Evolutionary conservation across 2,113 vertebrate species (phyloP).

Genomic region (Cavia porcellus): DNA sequence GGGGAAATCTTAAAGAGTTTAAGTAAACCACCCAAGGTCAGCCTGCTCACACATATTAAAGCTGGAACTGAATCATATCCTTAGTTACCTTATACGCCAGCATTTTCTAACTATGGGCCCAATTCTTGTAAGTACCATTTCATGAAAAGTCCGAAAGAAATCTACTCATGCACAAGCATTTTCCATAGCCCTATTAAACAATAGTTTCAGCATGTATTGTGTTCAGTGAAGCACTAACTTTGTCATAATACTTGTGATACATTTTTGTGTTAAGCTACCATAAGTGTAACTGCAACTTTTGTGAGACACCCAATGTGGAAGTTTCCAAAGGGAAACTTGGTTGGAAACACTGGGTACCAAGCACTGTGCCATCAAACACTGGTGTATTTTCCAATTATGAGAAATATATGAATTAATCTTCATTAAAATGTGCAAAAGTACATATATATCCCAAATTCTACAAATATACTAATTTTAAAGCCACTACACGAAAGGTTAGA

Average conservation of each 20-base stretch:
- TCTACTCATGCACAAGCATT: not conserved
- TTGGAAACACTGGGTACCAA: constrained; percentile 28
- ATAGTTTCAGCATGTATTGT: not conserved
- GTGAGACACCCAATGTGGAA: not conserved
- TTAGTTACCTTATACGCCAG: constrained; percentile 25
- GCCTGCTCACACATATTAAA: constrained; percentile 4
- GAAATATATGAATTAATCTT: constrained; percentile 6
- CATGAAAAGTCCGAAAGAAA: not conserved
- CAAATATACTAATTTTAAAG: constrained; percentile 14
- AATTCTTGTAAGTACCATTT: not conserved
- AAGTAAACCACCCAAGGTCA: constrained; percentile 49
- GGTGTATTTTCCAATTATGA: constrained; percentile 15
- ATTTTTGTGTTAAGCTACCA: constrained; percentile 43
- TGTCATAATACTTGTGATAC: not conserved
- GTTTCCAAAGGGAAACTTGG: constrained; percentile 11
- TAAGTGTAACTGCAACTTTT: constrained; percentile 46
- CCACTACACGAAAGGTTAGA: constrained; percentile 42
- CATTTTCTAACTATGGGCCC: not conserved
- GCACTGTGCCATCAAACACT: not conserved
- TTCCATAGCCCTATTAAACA: constrained; percentile 39
- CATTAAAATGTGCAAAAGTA: constrained; percentile 60
- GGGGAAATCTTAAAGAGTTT: constrained; percentile 38
- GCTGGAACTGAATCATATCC: not conserved
- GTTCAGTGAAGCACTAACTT: constrained; percentile 22
- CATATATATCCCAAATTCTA: constrained; percentile 2